Conservation (phyloP, 2,888 invertebrate species). For the Calameuta pallipes region DNA sequence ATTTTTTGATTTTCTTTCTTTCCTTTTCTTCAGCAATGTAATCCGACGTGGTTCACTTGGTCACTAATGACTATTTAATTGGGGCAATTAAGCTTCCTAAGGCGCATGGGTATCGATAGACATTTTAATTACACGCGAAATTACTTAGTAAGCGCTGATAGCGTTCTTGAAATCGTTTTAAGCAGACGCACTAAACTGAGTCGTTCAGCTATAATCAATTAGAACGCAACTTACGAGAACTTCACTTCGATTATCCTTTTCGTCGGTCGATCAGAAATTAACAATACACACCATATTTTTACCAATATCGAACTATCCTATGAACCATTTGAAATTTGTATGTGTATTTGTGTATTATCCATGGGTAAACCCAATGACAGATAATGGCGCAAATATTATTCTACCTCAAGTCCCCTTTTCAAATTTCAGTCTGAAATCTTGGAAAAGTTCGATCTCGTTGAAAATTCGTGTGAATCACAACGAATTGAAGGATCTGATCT, state of each 20-base stretch:
- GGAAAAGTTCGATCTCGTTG: neutral
- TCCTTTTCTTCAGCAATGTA: neutral
- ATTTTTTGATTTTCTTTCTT: neutral
- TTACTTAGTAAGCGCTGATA: slow-evolving; percentile 14
- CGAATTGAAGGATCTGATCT: no score
- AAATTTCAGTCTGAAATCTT: neutral
- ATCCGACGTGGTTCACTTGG: neutral
- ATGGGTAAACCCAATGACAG: neutral
- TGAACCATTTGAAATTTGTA: neutral
- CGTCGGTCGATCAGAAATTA: neutral
- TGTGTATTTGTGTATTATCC: neutral
- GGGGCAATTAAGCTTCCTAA: slow-evolving; percentile 19
- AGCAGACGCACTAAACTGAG: neutral
- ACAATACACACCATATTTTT: neutral
- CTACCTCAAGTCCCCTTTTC: neutral
- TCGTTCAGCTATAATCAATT: neutral
- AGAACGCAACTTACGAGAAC: neutral
- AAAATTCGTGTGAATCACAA: neutral
- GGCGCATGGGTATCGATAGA: slow-evolving; percentile 10
- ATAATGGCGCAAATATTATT: neutral
- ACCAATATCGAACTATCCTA: no score
- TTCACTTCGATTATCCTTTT: neutral
- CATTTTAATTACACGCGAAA: slow-evolving; percentile 11
- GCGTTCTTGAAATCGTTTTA: slow-evolving; percentile 12
- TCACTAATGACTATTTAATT: slow-evolving; percentile 28